Evolutionary conservation across 2,113 vertebrate genomes (phyloP).

Genomic region (Grus americana): DNA sequence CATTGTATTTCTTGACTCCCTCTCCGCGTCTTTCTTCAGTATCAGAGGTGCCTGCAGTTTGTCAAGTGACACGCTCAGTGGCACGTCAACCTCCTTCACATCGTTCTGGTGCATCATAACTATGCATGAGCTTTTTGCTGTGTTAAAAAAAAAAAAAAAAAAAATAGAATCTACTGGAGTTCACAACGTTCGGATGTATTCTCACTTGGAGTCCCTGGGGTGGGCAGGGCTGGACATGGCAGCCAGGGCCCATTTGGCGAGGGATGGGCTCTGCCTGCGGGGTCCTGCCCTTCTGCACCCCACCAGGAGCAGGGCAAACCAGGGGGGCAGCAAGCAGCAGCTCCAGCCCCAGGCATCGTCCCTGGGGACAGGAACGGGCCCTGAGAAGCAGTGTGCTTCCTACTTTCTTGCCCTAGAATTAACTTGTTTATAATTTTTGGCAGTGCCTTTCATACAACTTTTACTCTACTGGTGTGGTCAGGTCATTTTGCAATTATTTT

Average conservation of each 20-base stretch:
- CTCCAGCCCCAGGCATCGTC: rapidly evolving
- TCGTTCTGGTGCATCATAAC: background rate
- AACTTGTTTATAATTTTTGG: background rate
- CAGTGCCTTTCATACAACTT: background rate
- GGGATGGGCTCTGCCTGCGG: background rate
- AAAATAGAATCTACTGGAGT: background rate
- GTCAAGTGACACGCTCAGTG: background rate
- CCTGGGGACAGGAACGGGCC: too few species aligned
- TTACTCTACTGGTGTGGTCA: background rate
- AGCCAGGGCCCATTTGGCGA: background rate
- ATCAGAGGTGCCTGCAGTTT: background rate
- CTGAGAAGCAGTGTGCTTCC: background rate
- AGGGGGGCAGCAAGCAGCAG: background rate
- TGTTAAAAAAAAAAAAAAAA: background rate
- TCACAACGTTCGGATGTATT: background rate
- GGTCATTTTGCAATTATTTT: background rate
- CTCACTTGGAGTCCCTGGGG: background rate
- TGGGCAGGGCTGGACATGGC: background rate
- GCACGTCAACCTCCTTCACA: rapidly evolving
- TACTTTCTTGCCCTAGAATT: background rate
- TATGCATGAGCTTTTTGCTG: background rate
- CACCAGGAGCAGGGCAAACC: background rate
- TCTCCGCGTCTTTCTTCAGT: too few species aligned
- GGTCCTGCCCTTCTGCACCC: background rate
- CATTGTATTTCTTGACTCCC: background rate